These are phyloP conservation scores for Strigamia transsilvanica DNA, from an alignment of 2,888 invertebrate genomes.

Conservation along the genomic window DNA sequence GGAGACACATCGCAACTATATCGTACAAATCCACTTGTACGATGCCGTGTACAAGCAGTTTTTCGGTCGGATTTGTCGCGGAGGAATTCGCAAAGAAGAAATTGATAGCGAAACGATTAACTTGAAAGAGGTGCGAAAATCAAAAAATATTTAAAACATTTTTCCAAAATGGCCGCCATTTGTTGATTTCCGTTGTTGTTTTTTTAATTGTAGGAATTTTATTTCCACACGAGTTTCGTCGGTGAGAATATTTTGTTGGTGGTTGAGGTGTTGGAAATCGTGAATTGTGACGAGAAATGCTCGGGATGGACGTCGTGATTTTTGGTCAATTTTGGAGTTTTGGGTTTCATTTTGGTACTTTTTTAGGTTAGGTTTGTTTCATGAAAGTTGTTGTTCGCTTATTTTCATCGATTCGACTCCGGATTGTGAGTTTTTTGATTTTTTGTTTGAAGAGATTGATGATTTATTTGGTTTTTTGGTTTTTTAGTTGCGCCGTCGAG, in stretches of 20 bases:
- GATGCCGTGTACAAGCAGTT: background rate
- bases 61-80: background rate
- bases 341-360: background rate
- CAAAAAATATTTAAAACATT: background rate
- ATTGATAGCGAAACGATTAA: background rate
- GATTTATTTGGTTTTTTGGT: background rate
- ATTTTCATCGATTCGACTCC: background rate
- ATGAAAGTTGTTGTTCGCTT: background rate
- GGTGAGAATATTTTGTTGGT: background rate
- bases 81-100: background rate
- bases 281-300: background rate
- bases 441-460: background rate
- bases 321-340: background rate
- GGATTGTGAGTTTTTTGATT: background rate
- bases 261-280: background rate
- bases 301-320: background rate
- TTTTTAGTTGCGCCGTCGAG: background rate
- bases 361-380: background rate
- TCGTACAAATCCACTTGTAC: background rate
- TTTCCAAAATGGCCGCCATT: no score
- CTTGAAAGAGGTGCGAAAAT: background rate
- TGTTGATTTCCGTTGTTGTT: background rate
- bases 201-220: background rate
- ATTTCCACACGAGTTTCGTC: background rate
- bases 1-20: background rate